phyloP scores from a whole-genome alignment of 2,797 vertebrate genomes.

The Poeciliopsis infans region DNA sequence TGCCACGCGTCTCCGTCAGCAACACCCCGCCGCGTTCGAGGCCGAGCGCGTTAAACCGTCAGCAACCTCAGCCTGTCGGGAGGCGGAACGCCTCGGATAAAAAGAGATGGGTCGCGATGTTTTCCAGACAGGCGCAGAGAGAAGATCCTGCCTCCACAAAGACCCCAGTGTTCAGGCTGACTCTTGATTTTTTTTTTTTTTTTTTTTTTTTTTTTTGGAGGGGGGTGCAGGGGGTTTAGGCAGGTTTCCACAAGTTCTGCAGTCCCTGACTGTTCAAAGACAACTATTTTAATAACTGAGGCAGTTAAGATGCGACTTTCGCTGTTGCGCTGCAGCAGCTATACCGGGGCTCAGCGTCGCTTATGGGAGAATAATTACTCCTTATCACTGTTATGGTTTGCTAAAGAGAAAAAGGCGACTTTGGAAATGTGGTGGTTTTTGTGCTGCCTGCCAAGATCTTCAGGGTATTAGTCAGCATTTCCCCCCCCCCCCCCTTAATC shows the following conservation, averaged over 20 bases:
- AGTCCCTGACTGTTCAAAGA: slow-evolving; percentile 66
- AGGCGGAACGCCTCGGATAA: slow-evolving; percentile 57
- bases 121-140: slow-evolving; percentile 56
- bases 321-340: slow-evolving; percentile 32
- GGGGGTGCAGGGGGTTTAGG: slow-evolving; percentile 15
- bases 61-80: slow-evolving; percentile 40
- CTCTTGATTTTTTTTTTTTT: slow-evolving; percentile 14
- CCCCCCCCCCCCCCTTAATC: slow-evolving; percentile 30
- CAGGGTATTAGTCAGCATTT: slow-evolving; percentile 54
- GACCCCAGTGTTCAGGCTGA: slow-evolving; percentile 67
- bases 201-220: too few species aligned
- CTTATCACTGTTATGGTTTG: slow-evolving; percentile 54
- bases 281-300: slow-evolving; percentile 63
- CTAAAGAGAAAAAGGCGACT: slow-evolving; percentile 34
- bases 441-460: slow-evolving; percentile 48
- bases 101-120: slow-evolving; percentile 55
- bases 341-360: slow-evolving; percentile 46
- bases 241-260: slow-evolving; percentile 77
- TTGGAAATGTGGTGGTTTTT: slow-evolving; percentile 61
- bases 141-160: slow-evolving; percentile 67
- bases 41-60: slow-evolving; percentile 65
- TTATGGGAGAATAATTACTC: slow-evolving; percentile 51
- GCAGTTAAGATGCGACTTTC: slow-evolving; percentile 74
- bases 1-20: slow-evolving; percentile 67
- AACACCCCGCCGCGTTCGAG: slow-evolving; percentile 47